Percentiles rank a stretch among this genome's conserved stretches.
Evolutionary conservation across 2,888 invertebrate species (phyloP).

Genomic region (Agrenia bidenticulata): DNA sequence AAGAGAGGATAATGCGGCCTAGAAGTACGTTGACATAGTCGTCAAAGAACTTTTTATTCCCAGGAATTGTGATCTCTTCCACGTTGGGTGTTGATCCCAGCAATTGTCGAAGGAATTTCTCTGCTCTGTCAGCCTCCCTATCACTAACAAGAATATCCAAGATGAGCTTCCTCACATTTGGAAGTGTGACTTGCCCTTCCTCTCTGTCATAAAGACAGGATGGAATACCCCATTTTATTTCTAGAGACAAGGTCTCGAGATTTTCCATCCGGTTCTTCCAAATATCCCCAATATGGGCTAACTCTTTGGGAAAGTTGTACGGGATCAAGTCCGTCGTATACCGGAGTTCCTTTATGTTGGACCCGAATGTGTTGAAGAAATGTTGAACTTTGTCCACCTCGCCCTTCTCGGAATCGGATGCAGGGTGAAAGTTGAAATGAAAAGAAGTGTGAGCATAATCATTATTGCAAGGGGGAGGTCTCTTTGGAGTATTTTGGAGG

Average conservation of each 20-base stretch:
- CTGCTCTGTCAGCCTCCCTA: constrained; percentile 33
- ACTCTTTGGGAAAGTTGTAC: constrained; percentile 31
- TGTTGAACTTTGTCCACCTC: constrained; percentile 22
- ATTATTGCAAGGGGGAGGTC: constrained; percentile 2
- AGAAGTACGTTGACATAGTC: constrained; percentile 42
- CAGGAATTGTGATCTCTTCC: constrained; percentile 39
- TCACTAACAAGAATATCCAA: constrained; percentile 38
- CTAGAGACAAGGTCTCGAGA: constrained; percentile 31
- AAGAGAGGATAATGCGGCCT: constrained; percentile 26
- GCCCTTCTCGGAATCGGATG: constrained; percentile 28
- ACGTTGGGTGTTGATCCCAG: constrained; percentile 31
- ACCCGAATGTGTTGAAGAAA: constrained; percentile 33
- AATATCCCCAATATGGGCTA: constrained; percentile 39
- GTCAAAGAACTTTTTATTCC: constrained; percentile 38
- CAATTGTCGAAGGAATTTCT: constrained; percentile 26
- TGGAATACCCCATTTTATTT: constrained; percentile 42
- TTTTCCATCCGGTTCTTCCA: constrained; percentile 30
- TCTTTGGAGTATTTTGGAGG: not conserved
- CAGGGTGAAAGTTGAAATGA: constrained; percentile 38
- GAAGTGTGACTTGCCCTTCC: constrained; percentile 15
- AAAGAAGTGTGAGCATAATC: constrained; percentile 24
- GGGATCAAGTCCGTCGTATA: constrained; percentile 42
- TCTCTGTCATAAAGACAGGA: constrained; percentile 21
- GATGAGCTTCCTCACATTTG: constrained; percentile 25
- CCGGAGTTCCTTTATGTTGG: constrained; percentile 29